Percentiles rank a stretch among this genome's conserved stretches.
Evolutionary conservation across 2,113 vertebrate species (phyloP).

Genomic region (Edolisoma coerulescens): DNA sequence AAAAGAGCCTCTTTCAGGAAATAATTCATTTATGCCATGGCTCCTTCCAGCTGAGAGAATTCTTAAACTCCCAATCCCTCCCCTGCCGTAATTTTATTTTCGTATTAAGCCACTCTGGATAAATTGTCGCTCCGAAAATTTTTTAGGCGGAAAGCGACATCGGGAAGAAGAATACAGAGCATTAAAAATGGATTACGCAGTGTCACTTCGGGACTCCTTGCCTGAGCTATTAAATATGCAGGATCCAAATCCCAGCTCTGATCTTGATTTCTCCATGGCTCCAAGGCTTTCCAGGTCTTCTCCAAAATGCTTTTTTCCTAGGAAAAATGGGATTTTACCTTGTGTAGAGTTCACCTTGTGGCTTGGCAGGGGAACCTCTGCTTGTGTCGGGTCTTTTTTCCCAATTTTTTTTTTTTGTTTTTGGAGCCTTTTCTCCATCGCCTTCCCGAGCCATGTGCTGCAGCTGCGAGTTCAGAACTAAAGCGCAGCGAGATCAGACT

Average conservation of each 20-base stretch:
- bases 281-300: background rate
- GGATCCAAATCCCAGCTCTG: background rate
- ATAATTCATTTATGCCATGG: background rate
- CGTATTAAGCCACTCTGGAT: background rate
- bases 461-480: background rate
- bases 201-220: background rate
- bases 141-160: background rate
- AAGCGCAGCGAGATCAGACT: fast-evolving
- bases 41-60: background rate
- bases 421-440: background rate
- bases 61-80: background rate
- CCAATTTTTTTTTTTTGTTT: background rate
- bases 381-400: fast-evolving
- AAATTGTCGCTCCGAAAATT: background rate
- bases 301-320: background rate
- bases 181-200: background rate
- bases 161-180: background rate
- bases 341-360: fast-evolving
- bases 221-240: background rate
- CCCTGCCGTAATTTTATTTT: background rate
- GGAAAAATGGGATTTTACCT: background rate
- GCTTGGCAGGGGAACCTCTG: background rate
- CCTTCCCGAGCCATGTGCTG: background rate
- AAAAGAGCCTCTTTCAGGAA: background rate
- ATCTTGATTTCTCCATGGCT: background rate